phyloP scores from a whole-genome alignment of 2,113 vertebrate species.

The Theristicus caerulescens region DNA sequence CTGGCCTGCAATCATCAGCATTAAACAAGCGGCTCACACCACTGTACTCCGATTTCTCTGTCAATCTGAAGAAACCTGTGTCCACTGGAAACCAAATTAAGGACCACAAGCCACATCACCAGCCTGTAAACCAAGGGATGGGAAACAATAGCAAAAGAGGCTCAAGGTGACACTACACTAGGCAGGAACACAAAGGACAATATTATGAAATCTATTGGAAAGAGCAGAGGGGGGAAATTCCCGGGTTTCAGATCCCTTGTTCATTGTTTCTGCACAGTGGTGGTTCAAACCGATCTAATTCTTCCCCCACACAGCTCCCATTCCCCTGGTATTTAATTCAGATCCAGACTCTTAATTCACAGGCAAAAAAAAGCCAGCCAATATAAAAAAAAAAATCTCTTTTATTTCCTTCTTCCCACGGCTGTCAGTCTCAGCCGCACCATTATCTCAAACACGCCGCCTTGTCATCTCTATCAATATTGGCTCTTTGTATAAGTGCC shows the following conservation, averaged over 20 bases:
- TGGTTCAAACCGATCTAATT: not conserved
- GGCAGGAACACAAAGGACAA: not conserved
- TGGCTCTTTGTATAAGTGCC: not conserved
- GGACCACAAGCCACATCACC: not conserved
- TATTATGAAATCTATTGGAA: not conserved
- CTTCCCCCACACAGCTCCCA: not conserved
- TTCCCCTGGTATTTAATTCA: not conserved
- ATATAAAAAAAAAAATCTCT: not conserved
- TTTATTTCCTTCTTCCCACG: conserved; percentile 32
- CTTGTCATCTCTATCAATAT: conserved; percentile 17
- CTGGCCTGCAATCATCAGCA: not conserved
- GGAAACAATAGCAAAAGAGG: not conserved
- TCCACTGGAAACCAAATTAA: not conserved
- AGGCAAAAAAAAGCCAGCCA: not conserved
- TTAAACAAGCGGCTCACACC: not conserved
- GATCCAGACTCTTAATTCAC: not conserved
- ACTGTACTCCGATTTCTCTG: not conserved
- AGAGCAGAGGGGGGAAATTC: not conserved
- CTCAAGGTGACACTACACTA: not conserved
- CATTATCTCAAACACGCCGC: not conserved
- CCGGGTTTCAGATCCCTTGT: not conserved
- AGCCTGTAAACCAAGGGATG: not conserved
- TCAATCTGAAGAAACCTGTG: not conserved
- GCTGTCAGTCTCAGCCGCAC: conserved; percentile 12
- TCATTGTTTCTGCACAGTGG: not conserved